Conservation (phyloP, 2,113 vertebrate species). For the Toxotes chatareus region DNA sequence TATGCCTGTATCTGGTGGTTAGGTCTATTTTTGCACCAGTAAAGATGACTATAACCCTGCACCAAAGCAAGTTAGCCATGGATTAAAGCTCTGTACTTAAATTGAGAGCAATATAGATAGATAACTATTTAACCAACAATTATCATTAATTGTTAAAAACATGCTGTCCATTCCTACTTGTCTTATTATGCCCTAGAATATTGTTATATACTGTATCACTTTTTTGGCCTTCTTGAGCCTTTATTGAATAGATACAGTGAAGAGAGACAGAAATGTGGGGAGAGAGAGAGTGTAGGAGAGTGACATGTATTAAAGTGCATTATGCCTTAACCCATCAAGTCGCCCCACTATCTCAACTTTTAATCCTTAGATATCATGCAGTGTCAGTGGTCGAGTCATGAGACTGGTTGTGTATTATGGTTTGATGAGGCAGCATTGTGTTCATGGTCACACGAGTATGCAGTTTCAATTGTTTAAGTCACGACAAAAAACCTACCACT, state of each 20-base stretch:
- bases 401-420: conserved; percentile 17
- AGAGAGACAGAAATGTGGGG: too few relatives aligned
- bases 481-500: background rate
- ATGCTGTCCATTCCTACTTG: background rate
- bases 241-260: too few relatives aligned
- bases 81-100: background rate
- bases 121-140: background rate
- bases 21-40: background rate
- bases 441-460: background rate
- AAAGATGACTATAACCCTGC: background rate
- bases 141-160: background rate
- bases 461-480: background rate
- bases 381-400: conserved; percentile 19
- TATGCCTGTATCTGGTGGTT: background rate
- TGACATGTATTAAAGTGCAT: too few relatives aligned
- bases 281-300: too few relatives aligned
- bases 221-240: too few relatives aligned
- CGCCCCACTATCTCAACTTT: background rate
- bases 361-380: conserved; percentile 32
- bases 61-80: background rate
- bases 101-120: too few relatives aligned
- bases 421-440: conserved; percentile 2
- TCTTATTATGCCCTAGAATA: background rate
- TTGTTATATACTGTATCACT: background rate
- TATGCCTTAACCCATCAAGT: too few relatives aligned